These are phyloP conservation scores for Rhagophthalmus giganteus DNA, from an alignment of 2,888 invertebrate species.

Conservation along the genomic window DNA sequence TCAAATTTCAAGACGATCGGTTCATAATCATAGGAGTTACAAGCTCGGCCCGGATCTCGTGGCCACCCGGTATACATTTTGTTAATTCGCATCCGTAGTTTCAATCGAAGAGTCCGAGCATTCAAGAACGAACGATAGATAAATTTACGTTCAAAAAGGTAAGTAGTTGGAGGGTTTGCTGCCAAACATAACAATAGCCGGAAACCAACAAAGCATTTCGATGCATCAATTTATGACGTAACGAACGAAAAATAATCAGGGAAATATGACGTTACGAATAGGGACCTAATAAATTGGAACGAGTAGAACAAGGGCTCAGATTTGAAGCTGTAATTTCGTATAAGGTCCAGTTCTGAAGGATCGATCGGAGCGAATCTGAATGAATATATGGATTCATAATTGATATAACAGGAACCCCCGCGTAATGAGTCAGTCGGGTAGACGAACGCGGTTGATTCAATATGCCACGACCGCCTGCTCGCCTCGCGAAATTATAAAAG, in stretches of 20 bases:
- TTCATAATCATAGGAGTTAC: too few species aligned
- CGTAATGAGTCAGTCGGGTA: constrained; percentile 53
- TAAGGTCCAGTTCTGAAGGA: too few species aligned
- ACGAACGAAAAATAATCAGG: constrained; percentile 30
- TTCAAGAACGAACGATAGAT: constrained; percentile 15
- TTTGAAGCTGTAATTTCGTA: too few species aligned
- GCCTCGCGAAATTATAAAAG: constrained; percentile 42
- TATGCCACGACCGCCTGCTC: constrained; percentile 35
- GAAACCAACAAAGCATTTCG: constrained; percentile 40
- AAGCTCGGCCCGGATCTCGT: too few species aligned
- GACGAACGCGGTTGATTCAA: constrained; percentile 42
- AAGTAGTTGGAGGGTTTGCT: constrained; percentile 10
- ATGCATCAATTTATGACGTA: constrained; percentile 46
- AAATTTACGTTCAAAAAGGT: constrained; percentile 11
- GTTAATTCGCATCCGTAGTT: too few species aligned
- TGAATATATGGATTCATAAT: constrained; percentile 49
- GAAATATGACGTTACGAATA: too few species aligned
- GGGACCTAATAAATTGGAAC: too few species aligned
- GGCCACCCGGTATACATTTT: too few species aligned
- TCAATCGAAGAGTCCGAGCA: constrained; percentile 4
- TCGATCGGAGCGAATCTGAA: constrained; percentile 19
- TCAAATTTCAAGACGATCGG: too few species aligned
- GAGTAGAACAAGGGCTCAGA: too few species aligned
- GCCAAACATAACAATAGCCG: constrained; percentile 31
- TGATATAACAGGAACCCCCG: constrained; percentile 50